phyloP scores from a whole-genome alignment of 2,113 vertebrate genomes.

The Phrynosoma platyrhinos region DNA sequence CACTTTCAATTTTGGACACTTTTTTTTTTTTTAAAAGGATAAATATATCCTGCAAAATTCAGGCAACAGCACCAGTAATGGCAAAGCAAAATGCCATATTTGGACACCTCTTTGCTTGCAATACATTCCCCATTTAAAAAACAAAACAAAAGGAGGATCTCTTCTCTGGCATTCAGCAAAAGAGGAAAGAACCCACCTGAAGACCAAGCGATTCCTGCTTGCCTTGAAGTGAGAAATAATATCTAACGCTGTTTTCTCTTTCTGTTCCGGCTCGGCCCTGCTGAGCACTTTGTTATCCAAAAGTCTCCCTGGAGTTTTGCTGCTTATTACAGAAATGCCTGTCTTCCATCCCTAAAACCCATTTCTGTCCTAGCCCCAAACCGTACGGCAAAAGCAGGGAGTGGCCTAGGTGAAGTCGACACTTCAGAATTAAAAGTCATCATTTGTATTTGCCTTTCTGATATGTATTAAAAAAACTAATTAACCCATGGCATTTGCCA shows the following conservation, averaged over 20 bases:
- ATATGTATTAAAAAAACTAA: neutral
- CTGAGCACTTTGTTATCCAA: neutral
- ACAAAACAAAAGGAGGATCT: no score
- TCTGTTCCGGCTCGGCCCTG: neutral
- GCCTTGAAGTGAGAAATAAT: neutral
- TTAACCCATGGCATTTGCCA: conserved; percentile 6
- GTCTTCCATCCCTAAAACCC: neutral
- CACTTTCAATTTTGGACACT: neutral
- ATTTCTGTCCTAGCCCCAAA: neutral
- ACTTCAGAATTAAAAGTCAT: neutral
- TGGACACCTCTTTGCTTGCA: neutral
- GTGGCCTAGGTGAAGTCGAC: neutral
- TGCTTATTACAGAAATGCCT: neutral
- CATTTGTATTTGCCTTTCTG: conserved; percentile 7
- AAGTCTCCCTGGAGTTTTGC: neutral
- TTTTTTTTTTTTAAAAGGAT: no score
- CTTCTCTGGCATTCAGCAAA: neutral
- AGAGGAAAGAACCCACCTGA: neutral
- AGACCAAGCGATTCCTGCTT: no score
- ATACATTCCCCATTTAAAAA: neutral
- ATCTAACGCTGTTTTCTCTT: neutral
- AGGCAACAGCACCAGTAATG: neutral
- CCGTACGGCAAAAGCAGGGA: neutral
- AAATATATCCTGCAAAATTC: neutral
- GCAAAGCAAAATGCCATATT: neutral